A percentile compares a stretch with the other conserved stretches of the same genome.
Conservation (phyloP, 1,140 invertebrate genomes). For the Ceratina japonica region DNA sequence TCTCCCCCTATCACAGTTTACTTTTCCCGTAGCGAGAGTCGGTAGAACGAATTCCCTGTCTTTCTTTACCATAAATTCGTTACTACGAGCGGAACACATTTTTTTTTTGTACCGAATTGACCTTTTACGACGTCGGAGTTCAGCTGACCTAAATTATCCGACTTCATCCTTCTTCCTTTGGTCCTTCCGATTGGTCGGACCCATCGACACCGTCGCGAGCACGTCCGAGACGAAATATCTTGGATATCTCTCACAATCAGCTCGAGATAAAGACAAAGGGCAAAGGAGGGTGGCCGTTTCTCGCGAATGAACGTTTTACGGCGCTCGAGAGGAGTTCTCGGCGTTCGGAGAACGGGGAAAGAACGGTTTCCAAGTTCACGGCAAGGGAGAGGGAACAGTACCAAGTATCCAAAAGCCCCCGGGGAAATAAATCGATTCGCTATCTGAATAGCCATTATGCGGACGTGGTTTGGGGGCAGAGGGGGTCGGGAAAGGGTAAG, state of each 20-base stretch:
- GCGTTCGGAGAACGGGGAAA: neutral
- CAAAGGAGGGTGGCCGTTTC: no score
- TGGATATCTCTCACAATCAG: neutral
- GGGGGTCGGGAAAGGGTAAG: constrained; percentile 16
- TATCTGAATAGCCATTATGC: constrained; percentile 71
- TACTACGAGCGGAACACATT: no score
- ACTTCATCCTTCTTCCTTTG: no score
- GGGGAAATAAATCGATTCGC: constrained; percentile 70
- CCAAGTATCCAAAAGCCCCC: constrained; percentile 55
- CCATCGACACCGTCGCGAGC: no score
- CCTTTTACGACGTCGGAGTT: no score
- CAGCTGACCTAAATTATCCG: no score
- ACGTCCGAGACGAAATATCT: neutral
- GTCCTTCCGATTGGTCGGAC: no score
- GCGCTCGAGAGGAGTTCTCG: constrained; percentile 4
- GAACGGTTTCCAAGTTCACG: constrained; percentile 33
- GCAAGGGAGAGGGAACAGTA: constrained; percentile 23
- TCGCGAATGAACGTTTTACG: constrained; percentile 28
- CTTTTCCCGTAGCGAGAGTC: no score
- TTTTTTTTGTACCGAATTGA: no score
- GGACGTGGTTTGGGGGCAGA: constrained; percentile 52
- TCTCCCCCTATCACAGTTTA: neutral
- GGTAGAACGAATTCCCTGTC: no score
- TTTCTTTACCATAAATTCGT: neutral
- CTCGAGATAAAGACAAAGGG: constrained; percentile 1